phyloP scores from a whole-genome alignment of 2,113 vertebrate genomes.

The Odocoileus hemionus region DNA sequence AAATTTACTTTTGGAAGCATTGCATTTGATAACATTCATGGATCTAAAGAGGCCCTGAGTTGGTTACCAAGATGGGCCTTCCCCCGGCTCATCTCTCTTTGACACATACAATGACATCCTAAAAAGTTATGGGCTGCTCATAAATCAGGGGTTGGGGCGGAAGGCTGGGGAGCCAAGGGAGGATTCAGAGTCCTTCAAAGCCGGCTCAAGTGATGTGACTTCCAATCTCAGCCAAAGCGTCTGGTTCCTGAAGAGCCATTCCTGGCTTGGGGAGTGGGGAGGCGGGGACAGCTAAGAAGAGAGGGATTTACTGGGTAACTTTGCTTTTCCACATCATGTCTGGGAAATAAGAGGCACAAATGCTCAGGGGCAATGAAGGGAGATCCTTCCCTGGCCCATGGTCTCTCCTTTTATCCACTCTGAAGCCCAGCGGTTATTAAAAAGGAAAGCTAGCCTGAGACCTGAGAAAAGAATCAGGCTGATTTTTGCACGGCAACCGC shows the following conservation, averaged over 20 bases:
- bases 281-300: neutral
- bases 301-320: neutral
- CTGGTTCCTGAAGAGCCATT: neutral
- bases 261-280: neutral
- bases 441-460: neutral
- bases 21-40: neutral
- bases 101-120: neutral
- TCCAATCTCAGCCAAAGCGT: neutral
- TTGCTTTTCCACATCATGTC: neutral
- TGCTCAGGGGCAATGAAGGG: neutral
- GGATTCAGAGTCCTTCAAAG: neutral
- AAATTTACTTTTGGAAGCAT: neutral
- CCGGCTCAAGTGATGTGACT: neutral
- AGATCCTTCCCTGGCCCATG: neutral
- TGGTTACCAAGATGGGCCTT: neutral
- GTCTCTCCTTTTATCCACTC: neutral
- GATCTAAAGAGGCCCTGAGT: neutral
- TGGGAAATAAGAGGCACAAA: constrained; percentile 52
- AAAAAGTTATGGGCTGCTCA: neutral
- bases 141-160: neutral
- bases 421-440: neutral
- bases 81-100: neutral
- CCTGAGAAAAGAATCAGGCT: neutral
- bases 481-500: neutral
- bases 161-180: neutral